Percentiles rank a stretch among this genome's conserved stretches.
These are phyloP conservation scores for Pan paniscus DNA, from an alignment of 2,113 vertebrate genomes.

Conservation along the genomic window DNA sequence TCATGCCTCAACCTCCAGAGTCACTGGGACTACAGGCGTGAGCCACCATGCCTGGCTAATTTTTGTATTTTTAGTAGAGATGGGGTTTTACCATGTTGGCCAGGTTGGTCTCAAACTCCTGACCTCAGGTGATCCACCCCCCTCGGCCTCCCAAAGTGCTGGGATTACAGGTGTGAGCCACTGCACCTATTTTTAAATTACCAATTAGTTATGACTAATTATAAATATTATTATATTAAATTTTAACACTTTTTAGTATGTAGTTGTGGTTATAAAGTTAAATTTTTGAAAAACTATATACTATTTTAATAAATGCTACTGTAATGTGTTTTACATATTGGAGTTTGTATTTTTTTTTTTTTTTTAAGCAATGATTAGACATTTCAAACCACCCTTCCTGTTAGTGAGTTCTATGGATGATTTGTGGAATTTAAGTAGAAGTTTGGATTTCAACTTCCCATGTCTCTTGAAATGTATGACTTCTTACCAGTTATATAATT, in stretches of 20 bases:
- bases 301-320: not conserved
- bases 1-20: too few species aligned
- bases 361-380: not conserved
- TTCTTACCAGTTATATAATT: not conserved
- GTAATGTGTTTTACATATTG: not conserved
- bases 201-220: not conserved
- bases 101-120: too few species aligned
- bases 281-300: not conserved
- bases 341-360: not conserved
- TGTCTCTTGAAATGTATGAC: not conserved
- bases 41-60: too few species aligned
- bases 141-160: too few species aligned
- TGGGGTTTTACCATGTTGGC: too few species aligned
- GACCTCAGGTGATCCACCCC: too few species aligned
- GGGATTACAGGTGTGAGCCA: too few species aligned
- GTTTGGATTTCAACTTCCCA: not conserved
- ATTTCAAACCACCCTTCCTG: not conserved
- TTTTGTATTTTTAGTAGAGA: too few species aligned
- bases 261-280: not conserved
- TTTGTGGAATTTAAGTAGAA: slow-evolving; percentile 11
- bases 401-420: not conserved
- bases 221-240: not conserved
- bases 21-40: too few species aligned
- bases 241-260: not conserved
- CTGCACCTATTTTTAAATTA: not conserved